Percentiles rank a stretch among this genome's conserved stretches.
Conservation (phyloP, 1,140 invertebrate genomes). For the Teleogryllus occipitalis region DNA sequence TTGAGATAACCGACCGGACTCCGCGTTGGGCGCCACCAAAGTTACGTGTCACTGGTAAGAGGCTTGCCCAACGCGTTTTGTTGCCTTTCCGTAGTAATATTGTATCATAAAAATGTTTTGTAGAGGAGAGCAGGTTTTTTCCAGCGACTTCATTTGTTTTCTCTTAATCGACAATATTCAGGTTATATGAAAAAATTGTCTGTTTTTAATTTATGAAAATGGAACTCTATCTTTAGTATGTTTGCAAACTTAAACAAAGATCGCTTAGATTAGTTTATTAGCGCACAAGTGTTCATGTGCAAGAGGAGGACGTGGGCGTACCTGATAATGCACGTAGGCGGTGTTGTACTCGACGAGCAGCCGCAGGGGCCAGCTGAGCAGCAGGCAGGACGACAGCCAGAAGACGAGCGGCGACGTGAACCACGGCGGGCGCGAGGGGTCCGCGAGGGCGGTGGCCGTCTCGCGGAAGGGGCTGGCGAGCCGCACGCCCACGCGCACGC, state of each 20-base stretch:
- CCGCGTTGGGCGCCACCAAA: too few species aligned
- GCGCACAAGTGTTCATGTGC: not conserved
- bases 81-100: not conserved
- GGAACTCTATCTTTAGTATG: not conserved
- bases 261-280: too few species aligned
- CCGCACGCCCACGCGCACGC: too few species aligned
- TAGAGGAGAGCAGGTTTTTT: too few species aligned
- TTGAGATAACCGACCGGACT: not conserved
- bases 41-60: too few species aligned
- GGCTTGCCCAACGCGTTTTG: not conserved
- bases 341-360: constrained; percentile 79
- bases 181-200: not conserved
- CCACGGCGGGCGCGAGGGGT: constrained; percentile 55
- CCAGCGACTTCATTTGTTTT: not conserved
- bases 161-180: not conserved
- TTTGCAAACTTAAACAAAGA: not conserved
- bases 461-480: constrained; percentile 49
- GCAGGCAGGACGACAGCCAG: constrained; percentile 64
- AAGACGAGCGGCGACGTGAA: constrained; percentile 58
- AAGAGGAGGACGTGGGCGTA: constrained; percentile 27
- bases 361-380: constrained; percentile 76
- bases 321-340: constrained; percentile 67
- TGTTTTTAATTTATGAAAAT: not conserved
- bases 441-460: constrained; percentile 56
- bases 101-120: too few species aligned